phyloP scores from a whole-genome alignment of 2,113 vertebrate species.

The Mormyrus iriodes region DNA sequence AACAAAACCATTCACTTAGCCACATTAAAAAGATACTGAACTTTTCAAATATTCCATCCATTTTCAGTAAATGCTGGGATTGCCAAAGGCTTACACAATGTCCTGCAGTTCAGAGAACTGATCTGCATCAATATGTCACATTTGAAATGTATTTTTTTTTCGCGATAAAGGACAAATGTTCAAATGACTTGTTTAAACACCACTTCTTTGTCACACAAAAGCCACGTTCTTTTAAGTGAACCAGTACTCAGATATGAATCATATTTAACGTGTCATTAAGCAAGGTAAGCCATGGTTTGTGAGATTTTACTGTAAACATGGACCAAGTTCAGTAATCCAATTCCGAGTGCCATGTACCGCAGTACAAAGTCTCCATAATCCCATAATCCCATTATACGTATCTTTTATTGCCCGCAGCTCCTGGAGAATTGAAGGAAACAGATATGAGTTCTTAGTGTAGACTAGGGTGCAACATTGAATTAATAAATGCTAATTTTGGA shows the following conservation, averaged over 20 bases:
- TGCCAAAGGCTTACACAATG: not conserved
- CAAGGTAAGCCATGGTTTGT: not conserved
- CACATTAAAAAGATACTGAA: not conserved
- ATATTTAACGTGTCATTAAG: not conserved
- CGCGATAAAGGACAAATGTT: not conserved
- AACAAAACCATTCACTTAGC: too few relatives aligned
- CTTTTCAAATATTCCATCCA: not conserved
- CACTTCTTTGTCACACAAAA: not conserved
- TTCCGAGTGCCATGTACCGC: not conserved
- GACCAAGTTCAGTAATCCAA: not conserved
- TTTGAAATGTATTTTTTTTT: not conserved
- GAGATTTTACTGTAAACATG: conserved; percentile 15
- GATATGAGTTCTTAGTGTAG: not conserved
- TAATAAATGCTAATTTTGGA: not conserved
- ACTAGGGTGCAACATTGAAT: not conserved
- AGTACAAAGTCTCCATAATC: not conserved
- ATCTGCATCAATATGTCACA: not conserved
- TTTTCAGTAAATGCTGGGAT: not conserved
- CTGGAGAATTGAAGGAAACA: conserved; percentile 1
- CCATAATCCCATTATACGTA: conserved; percentile 19
- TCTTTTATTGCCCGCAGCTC: not conserved
- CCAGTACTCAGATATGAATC: not conserved
- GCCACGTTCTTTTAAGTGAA: not conserved
- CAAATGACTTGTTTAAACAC: not conserved
- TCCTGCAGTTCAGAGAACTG: not conserved